Base-by-base conservation (phyloP, 2,113 vertebrate species). In the Pseudorasbora parva region DNA sequence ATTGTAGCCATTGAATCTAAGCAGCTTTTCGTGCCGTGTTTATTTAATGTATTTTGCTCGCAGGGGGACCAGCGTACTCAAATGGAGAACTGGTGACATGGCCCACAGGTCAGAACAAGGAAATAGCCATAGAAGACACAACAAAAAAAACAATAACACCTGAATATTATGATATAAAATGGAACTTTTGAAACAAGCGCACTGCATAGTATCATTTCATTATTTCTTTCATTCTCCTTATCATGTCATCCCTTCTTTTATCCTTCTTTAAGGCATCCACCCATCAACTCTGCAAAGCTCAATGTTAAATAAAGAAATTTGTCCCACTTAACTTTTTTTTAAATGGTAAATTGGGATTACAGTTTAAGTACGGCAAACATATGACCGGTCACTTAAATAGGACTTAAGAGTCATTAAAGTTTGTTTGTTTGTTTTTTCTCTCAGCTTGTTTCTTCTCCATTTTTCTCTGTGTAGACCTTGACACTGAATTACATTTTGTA, bases 141-240 rank as follows among this genome's bases (percentile, higher is more conserved):
- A 33, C 86, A 66, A 87, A 91, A 41, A 86, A 88, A 75, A 89
- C 87, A 88, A 77, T 82, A 14, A 73, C 83, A 43, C 81, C 86
- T 19, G 82, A 84, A 8, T 90, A 88, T 80, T 88, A 82, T 89
- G 89, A 93, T 86, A 91, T 92, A 82, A 89, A 92, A 30, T 91
- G 88, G 90, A 90, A 64, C 51, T n/a, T 82, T 74, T 93, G 78
- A 89, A 89, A 33, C 74, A 76, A 59, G 71, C 45, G 19, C 49
- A 56, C 51, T 0, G 5, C 43, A 47, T 76, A 75, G 73, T 33
- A 59, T 19, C 33, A 33, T 78, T 78, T 73, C 14, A 43, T 83
- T 82, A 17, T 51, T 9, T 76, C n/a, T 81, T 83, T 45, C 54
- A 5, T n/a, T 17, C 1, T 37, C 4, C 27, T n/a, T 76, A 21